A percentile compares a stretch with the other conserved stretches of the same genome.
These are phyloP conservation scores for Cryptops parisi DNA, from an alignment of 2,888 invertebrate genomes.

Conservation along the genomic window DNA sequence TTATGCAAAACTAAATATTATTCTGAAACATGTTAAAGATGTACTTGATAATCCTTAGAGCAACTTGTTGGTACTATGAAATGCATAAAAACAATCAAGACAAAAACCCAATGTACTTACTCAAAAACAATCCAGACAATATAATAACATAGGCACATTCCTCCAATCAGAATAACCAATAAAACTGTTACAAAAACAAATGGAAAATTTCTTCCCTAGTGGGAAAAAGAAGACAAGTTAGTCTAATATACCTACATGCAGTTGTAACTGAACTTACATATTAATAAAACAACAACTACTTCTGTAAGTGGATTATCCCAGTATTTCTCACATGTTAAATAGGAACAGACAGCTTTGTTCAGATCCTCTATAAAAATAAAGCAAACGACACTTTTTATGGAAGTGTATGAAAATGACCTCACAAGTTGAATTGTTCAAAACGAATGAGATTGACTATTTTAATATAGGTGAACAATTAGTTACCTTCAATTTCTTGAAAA, in stretches of 20 bases:
- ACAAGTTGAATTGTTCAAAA: too few relatives aligned
- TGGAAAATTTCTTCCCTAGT: conserved; percentile 48
- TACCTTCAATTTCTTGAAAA: conserved; percentile 78
- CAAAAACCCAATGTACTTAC: conserved; percentile 43
- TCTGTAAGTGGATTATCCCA: conserved; percentile 63
- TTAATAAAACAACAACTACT: neutral
- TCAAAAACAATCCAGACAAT: conserved; percentile 84
- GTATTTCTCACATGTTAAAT: conserved; percentile 77
- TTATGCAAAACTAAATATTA: too few relatives aligned
- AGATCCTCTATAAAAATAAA: conserved; percentile 51
- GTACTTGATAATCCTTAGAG: too few relatives aligned
- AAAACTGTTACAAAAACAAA: conserved; percentile 64
- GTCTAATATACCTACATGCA: neutral
- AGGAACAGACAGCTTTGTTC: conserved; percentile 80
- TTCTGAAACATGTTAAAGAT: too few relatives aligned
- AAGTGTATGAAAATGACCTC: neutral
- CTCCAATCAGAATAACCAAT: conserved; percentile 62
- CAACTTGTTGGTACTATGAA: too few relatives aligned
- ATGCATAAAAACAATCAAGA: too few relatives aligned
- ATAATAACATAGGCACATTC: conserved; percentile 79
- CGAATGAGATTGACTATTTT: too few relatives aligned
- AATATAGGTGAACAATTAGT: too few relatives aligned
- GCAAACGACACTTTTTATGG: neutral
- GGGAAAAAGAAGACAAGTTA: neutral
- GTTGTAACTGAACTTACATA: neutral